Evolutionary conservation across 2,797 vertebrate species (phyloP).

Genomic region (Melanogrammus aeglefinus): DNA sequence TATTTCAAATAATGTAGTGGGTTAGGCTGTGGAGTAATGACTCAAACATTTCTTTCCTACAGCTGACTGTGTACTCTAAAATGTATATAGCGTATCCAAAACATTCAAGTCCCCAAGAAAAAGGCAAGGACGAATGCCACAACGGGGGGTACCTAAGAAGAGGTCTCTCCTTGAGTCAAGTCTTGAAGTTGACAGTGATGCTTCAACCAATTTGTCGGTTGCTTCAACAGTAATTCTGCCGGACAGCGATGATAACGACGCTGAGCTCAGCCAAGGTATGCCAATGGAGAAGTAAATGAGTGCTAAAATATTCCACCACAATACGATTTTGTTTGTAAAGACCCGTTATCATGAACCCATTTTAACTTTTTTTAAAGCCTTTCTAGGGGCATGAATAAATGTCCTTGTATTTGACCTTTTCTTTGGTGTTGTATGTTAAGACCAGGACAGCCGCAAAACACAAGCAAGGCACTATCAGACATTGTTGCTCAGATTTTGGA

Average conservation of each 20-base stretch:
- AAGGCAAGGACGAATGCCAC: conserved; percentile 29
- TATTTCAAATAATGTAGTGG: neutral
- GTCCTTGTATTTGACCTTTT: neutral
- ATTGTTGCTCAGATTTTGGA: conserved; percentile 37
- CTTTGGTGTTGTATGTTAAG: neutral
- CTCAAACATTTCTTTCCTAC: conserved; percentile 21
- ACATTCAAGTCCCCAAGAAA: conserved; percentile 33
- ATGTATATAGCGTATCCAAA: conserved; percentile 33
- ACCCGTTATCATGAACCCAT: too few species aligned
- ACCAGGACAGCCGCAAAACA: conserved; percentile 34
- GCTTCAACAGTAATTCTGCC: too few species aligned
- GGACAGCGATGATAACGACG: too few species aligned
- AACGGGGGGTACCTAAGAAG: conserved; percentile 22
- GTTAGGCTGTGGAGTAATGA: neutral
- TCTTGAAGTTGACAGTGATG: neutral
- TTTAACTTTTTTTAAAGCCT: neutral
- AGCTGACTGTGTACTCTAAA: conserved; percentile 36
- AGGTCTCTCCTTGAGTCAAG: neutral
- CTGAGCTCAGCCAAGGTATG: too few species aligned
- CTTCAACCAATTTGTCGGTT: too few species aligned
- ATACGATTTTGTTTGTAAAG: too few species aligned
- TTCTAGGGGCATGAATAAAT: neutral
- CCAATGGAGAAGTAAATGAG: too few species aligned
- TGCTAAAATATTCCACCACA: too few species aligned
- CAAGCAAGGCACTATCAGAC: conserved; percentile 36